Evolutionary conservation across 2,888 invertebrate species (phyloP).

Genomic region (Theretra japonica): DNA sequence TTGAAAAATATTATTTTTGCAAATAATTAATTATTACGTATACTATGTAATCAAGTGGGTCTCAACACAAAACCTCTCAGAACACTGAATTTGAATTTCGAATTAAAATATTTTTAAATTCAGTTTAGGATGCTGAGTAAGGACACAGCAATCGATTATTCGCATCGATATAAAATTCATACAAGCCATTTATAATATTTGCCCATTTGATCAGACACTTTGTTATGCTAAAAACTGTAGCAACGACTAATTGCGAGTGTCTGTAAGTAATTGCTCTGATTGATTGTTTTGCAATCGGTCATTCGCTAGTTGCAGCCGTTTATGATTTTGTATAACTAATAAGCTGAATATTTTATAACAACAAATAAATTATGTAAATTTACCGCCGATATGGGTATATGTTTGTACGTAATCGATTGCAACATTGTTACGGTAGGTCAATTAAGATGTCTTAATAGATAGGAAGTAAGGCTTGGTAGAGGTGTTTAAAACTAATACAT

Average conservation of each 20-base stretch:
- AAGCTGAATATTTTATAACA: constrained; percentile 39
- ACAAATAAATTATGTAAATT: constrained; percentile 29
- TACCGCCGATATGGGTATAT: neutral
- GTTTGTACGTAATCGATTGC: neutral
- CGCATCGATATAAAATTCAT: neutral
- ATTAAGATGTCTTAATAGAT: neutral
- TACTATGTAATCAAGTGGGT: too few relatives aligned
- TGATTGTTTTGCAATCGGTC: constrained; percentile 43
- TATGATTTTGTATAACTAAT: constrained; percentile 44
- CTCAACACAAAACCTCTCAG: too few relatives aligned
- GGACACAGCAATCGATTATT: neutral
- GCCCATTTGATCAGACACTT: constrained; percentile 29
- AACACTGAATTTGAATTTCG: too few relatives aligned
- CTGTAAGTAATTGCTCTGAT: constrained; percentile 41
- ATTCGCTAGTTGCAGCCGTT: constrained; percentile 41
- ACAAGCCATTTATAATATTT: constrained; percentile 16
- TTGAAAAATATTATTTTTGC: too few relatives aligned
- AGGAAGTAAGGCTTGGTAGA: neutral
- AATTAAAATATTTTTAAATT: too few relatives aligned
- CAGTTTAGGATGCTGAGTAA: too few relatives aligned
- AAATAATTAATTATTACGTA: too few relatives aligned
- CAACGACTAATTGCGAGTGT: constrained; percentile 39
- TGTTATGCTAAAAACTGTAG: constrained; percentile 37
- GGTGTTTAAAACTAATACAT: too few relatives aligned
- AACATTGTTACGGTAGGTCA: neutral